phyloP scores from a whole-genome alignment of 2,113 vertebrate species.

The Colaptes auratus region DNA sequence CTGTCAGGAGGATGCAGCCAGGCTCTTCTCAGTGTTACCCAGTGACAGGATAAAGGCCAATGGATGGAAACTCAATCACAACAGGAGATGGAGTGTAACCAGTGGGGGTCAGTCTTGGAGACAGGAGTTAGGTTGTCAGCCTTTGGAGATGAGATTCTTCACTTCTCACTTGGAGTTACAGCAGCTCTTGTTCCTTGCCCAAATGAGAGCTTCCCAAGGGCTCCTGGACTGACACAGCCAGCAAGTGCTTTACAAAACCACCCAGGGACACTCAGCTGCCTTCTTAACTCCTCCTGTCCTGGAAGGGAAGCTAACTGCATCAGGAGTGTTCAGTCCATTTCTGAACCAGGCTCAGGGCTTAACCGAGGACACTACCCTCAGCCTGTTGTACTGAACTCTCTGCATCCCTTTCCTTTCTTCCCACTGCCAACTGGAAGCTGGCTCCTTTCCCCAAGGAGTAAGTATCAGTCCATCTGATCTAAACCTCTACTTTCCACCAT shows the following conservation, averaged over 20 bases:
- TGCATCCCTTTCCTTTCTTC: background rate
- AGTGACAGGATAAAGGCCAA: too few relatives aligned
- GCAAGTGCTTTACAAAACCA: background rate
- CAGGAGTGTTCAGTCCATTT: background rate
- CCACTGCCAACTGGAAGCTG: background rate
- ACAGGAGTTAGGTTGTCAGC: background rate
- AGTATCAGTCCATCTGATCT: background rate
- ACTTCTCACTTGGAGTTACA: background rate
- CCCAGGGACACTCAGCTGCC: background rate
- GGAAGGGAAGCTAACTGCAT: background rate
- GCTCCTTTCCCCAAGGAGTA: background rate
- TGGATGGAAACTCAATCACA: too few relatives aligned
- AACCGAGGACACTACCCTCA: background rate
- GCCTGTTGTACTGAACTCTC: background rate
- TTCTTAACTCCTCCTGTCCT: background rate
- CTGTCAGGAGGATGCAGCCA: too few relatives aligned
- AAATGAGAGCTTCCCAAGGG: background rate
- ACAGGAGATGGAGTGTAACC: background rate
- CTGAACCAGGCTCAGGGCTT: background rate
- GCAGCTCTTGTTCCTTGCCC: background rate
- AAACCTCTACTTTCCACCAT: background rate
- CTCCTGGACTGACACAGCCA: background rate
- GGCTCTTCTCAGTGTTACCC: too few relatives aligned
- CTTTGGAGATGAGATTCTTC: background rate
- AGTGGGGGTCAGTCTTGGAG: background rate